These are phyloP conservation scores for Anthophora plumipes DNA, from an alignment of 2,888 invertebrate species.

Conservation along the genomic window DNA sequence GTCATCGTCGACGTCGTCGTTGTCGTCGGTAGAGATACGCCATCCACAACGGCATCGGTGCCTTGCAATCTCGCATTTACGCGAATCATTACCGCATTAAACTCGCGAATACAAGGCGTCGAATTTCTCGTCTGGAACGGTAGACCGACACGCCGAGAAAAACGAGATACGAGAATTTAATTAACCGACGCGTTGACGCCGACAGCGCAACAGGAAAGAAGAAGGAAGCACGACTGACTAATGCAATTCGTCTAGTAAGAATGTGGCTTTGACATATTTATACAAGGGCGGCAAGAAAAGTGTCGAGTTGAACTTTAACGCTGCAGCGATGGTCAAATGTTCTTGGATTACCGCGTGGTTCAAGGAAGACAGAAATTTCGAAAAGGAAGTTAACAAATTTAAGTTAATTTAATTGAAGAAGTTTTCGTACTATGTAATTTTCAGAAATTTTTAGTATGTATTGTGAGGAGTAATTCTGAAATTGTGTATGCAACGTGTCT, in stretches of 20 bases:
- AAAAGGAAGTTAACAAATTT: too few relatives aligned
- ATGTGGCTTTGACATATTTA: not conserved
- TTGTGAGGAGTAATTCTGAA: too few relatives aligned
- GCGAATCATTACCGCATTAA: conserved; percentile 62
- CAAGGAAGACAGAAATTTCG: too few relatives aligned
- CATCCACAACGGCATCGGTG: conserved; percentile 14
- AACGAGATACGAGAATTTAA: conserved; percentile 40
- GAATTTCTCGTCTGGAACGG: conserved; percentile 58
- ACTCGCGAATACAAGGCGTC: conserved; percentile 60
- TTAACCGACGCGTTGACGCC: conserved; percentile 37
- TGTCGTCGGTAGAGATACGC: conserved; percentile 15
- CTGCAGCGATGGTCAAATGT: too few relatives aligned
- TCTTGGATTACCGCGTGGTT: too few relatives aligned
- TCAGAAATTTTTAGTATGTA: too few relatives aligned
- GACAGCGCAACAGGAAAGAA: conserved; percentile 20
- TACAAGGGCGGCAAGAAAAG: not conserved
- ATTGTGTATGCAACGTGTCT: not conserved
- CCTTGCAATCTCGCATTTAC: conserved; percentile 55
- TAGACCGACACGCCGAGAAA: conserved; percentile 24
- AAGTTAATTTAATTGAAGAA: too few relatives aligned
- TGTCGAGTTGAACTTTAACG: not conserved
- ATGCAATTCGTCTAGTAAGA: conserved; percentile 19
- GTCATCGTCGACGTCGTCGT: conserved; percentile 35
- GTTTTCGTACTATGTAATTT: too few relatives aligned
- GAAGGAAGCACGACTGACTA: conserved; percentile 5